Evolutionary conservation across 2,888 invertebrate species (phyloP).

Genomic region (Leucoma salicis): DNA sequence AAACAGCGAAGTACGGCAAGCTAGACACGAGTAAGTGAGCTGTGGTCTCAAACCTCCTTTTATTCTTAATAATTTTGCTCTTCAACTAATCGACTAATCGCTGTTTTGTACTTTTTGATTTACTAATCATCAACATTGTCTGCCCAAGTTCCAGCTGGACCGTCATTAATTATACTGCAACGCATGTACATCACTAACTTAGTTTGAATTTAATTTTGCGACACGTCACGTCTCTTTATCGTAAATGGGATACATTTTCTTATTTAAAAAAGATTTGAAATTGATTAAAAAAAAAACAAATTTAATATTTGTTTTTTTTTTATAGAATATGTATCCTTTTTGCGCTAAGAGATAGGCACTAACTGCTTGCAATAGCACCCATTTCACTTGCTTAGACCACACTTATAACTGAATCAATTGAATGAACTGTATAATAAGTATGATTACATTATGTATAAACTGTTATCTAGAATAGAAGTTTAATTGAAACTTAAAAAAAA

Average conservation of each 20-base stretch:
- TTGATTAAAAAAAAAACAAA: not conserved
- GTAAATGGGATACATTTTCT: slow-evolving; percentile 47
- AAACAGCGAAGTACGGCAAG: slow-evolving; percentile 79
- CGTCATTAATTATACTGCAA: slow-evolving; percentile 51
- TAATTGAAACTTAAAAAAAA: slow-evolving; percentile 19
- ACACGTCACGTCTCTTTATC: slow-evolving; percentile 32
- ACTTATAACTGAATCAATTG: not conserved
- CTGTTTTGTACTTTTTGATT: slow-evolving; percentile 62
- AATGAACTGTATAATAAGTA: not conserved
- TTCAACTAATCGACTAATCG: slow-evolving; percentile 76
- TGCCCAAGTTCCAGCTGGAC: slow-evolving; percentile 61
- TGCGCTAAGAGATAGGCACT: slow-evolving; percentile 56
- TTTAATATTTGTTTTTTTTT: not conserved
- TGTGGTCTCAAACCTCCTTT: slow-evolving; percentile 78
- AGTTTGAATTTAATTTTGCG: slow-evolving; percentile 50
- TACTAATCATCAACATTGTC: slow-evolving; percentile 63
- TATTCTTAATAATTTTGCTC: slow-evolving; percentile 69
- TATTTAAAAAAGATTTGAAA: too few relatives aligned
- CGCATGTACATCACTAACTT: slow-evolving; percentile 68
- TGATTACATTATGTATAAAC: slow-evolving; percentile 8
- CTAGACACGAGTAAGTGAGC: slow-evolving; percentile 80
- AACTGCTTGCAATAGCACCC: slow-evolving; percentile 73
- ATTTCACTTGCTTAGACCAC: slow-evolving; percentile 54
- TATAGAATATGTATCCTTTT: slow-evolving; percentile 54
- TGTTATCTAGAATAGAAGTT: slow-evolving; percentile 8